These are phyloP conservation scores for Chrosomus eos DNA, from an alignment of 2,797 vertebrate genomes.

Conservation along the genomic window DNA sequence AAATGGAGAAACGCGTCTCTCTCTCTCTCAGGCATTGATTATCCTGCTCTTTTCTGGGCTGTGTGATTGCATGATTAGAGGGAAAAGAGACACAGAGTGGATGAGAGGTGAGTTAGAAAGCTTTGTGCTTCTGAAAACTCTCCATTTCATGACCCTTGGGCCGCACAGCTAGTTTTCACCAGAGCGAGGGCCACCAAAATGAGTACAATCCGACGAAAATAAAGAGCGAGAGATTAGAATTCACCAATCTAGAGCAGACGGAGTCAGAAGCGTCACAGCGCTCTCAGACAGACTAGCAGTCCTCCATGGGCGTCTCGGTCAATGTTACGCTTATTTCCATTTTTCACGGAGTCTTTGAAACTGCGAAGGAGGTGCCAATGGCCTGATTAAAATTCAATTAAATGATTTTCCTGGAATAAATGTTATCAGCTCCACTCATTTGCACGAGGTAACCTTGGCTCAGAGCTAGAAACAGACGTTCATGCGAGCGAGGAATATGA, in stretches of 20 bases:
- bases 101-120: slow-evolving; percentile 21
- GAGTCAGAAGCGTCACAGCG: background rate
- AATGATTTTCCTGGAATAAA: slow-evolving; percentile 74
- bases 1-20: background rate
- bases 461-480: slow-evolving; percentile 59
- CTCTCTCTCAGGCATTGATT: slow-evolving; percentile 21
- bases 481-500: slow-evolving; percentile 58
- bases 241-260: slow-evolving; percentile 17
- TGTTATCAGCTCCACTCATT: slow-evolving; percentile 75
- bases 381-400: slow-evolving; percentile 71
- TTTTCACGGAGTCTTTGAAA: slow-evolving; percentile 67
- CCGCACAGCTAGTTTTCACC: background rate
- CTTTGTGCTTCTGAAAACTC: slow-evolving; percentile 34
- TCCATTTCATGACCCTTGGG: slow-evolving; percentile 31
- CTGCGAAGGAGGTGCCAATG: slow-evolving; percentile 66
- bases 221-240: slow-evolving; percentile 36
- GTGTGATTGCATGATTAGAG: slow-evolving; percentile 43
- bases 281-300: slow-evolving; percentile 23
- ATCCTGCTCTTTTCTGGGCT: slow-evolving; percentile 31
- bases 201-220: slow-evolving; percentile 32
- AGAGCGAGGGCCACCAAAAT: slow-evolving; percentile 14
- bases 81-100: slow-evolving; percentile 17
- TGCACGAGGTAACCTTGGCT: slow-evolving; percentile 77
- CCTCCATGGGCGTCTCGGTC: slow-evolving; percentile 34
- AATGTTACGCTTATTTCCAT: slow-evolving; percentile 49